phyloP scores from a whole-genome alignment of 2,797 vertebrate species.

The Enteromius argenteus region DNA sequence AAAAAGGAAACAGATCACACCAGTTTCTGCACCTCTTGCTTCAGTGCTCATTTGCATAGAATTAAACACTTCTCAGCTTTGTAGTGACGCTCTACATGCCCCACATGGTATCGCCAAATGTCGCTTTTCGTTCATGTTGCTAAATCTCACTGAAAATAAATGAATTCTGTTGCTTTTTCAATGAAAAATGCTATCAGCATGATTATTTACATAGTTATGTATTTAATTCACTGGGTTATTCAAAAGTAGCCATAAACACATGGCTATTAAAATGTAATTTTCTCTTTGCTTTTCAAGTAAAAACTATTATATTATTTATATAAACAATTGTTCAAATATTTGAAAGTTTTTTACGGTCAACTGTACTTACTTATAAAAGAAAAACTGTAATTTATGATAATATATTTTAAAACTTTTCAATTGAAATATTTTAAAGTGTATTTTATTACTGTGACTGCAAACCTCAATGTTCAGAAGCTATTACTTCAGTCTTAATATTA shows the following conservation, averaged over 20 bases:
- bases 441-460: neutral
- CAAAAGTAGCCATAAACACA: neutral
- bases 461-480: neutral
- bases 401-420: neutral
- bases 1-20: neutral
- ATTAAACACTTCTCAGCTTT: neutral
- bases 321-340: neutral
- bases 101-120: neutral
- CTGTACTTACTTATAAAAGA: neutral
- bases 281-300: neutral
- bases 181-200: neutral
- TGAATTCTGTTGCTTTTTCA: neutral
- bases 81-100: neutral
- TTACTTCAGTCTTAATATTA: neutral
- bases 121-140: neutral
- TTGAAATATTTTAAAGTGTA: neutral
- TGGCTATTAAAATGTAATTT: neutral
- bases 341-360: neutral
- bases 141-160: neutral
- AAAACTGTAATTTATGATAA: neutral
- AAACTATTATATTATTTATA: neutral
- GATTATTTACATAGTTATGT: conserved; percentile 1
- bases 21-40: neutral
- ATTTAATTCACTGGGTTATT: neutral
- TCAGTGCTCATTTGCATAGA: neutral